phyloP scores from a whole-genome alignment of 2,888 invertebrate genomes.

The Muschampia plurimacula region DNA sequence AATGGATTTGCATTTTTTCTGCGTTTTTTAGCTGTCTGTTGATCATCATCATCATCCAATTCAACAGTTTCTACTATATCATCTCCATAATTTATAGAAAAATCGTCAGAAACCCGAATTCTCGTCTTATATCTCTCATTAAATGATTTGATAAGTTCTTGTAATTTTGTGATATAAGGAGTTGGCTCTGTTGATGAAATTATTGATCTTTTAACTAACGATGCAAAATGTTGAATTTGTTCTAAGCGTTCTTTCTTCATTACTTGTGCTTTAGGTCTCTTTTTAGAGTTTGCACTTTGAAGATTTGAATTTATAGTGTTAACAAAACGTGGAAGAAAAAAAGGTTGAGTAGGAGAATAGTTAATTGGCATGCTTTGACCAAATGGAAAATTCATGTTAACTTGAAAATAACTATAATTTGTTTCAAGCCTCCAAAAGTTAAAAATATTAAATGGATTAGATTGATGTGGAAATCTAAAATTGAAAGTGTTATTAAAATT shows the following conservation, averaged over 20 bases:
- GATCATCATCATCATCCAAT: constrained; percentile 63
- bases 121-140: constrained; percentile 63
- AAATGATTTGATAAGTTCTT: constrained; percentile 61
- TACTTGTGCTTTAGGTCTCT: constrained; percentile 49
- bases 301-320: not conserved
- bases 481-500: constrained; percentile 7
- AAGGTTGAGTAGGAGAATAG: not conserved
- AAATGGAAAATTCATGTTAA: constrained; percentile 11
- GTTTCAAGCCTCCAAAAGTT: constrained; percentile 56
- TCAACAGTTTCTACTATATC: constrained; percentile 68
- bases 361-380: not conserved
- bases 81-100: constrained; percentile 59
- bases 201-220: constrained; percentile 55
- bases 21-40: constrained; percentile 56
- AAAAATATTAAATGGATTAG: constrained; percentile 48
- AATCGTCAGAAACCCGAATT: constrained; percentile 56
- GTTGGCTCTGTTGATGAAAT: constrained; percentile 30
- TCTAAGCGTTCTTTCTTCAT: constrained; percentile 55
- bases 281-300: constrained; percentile 37
- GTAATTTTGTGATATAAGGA: constrained; percentile 54
- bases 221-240: constrained; percentile 57
- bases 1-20: constrained; percentile 50
- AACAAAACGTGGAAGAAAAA: not conserved
- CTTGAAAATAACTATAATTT: constrained; percentile 54
- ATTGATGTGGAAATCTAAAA: constrained; percentile 19